These are phyloP conservation scores for Oeneis ivallda DNA, from an alignment of 2,888 invertebrate species.

Conservation along the genomic window DNA sequence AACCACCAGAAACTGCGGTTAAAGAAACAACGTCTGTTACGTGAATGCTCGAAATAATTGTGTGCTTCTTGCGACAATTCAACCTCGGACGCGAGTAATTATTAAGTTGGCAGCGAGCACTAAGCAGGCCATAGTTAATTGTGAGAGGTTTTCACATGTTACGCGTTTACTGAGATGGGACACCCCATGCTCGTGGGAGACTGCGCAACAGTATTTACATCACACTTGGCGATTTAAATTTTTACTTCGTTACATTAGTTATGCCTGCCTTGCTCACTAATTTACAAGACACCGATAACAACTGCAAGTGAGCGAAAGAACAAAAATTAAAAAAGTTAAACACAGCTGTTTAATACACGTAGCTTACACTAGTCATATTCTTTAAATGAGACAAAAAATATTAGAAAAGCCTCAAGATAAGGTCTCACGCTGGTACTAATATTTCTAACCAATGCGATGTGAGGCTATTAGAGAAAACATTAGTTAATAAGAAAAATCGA, in stretches of 20 bases:
- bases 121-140: conserved; percentile 51
- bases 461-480: not conserved
- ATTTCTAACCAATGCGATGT: not conserved
- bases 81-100: conserved; percentile 69
- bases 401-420: too few relatives aligned
- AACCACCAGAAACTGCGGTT: conserved; percentile 27
- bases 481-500: not conserved
- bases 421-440: too few relatives aligned
- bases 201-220: conserved; percentile 50
- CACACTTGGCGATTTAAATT: conserved; percentile 46
- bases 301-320: too few relatives aligned
- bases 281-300: too few relatives aligned
- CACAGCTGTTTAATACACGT: too few relatives aligned
- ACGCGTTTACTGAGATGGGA: conserved; percentile 47
- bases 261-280: too few relatives aligned
- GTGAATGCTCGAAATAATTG: conserved; percentile 66
- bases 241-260: not conserved
- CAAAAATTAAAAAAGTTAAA: too few relatives aligned
- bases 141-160: conserved; percentile 65
- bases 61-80: conserved; percentile 68
- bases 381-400: too few relatives aligned
- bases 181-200: conserved; percentile 59
- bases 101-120: conserved; percentile 48
- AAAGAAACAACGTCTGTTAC: conserved; percentile 53
- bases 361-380: too few relatives aligned